Conservation (phyloP, 92 coral and sea anemone species). For the Phenganax stokvisi region DNA sequence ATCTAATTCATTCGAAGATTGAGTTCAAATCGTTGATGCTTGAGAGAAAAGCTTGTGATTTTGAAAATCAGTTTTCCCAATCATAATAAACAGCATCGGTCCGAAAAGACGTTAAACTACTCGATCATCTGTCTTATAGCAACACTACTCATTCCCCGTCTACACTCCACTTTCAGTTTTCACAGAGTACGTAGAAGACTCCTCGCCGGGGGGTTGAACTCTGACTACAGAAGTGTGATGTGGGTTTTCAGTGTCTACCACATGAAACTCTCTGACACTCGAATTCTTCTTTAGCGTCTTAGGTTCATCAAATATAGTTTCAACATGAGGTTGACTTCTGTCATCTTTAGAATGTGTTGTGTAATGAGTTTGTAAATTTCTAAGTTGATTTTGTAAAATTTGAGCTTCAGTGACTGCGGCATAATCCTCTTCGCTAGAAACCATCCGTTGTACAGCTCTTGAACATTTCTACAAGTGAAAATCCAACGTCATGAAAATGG, state of each 20-base stretch:
- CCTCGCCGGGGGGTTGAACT: not conserved
- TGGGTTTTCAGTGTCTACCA: constrained; percentile 20
- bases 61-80: no score
- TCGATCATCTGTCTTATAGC: not conserved
- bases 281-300: not conserved
- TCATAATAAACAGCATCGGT: no score
- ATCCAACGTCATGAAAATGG: not conserved
- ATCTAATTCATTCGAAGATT: no score
- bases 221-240: constrained; percentile 23
- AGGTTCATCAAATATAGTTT: not conserved
- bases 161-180: constrained; percentile 27
- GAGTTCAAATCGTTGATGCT: no score
- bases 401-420: not conserved
- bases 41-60: no score
- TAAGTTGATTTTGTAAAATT: not conserved
- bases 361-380: constrained; percentile 16
- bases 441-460: not conserved
- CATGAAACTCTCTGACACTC: constrained; percentile 14
- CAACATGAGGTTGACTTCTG: constrained; percentile 14
- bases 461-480: constrained; percentile 11
- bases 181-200: constrained; percentile 10
- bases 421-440: constrained; percentile 10
- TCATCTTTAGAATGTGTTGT: not conserved
- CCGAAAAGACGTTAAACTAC: no score
- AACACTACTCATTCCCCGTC: not conserved